Conservation (phyloP, 2,888 invertebrate species). For the Sialis fuliginosa region DNA sequence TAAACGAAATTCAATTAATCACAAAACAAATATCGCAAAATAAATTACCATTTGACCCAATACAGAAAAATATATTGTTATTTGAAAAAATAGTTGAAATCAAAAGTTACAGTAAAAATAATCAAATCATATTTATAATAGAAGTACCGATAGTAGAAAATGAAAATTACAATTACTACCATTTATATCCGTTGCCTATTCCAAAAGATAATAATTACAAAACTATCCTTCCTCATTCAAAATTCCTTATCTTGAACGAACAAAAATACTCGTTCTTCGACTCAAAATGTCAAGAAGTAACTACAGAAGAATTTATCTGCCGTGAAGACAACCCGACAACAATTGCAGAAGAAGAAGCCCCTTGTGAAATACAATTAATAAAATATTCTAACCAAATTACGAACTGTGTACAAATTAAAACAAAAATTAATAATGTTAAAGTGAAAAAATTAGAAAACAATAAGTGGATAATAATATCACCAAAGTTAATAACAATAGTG, state of each 20-base stretch:
- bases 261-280: background rate
- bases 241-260: background rate
- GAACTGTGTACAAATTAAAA: too few species aligned
- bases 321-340: background rate
- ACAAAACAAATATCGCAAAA: too few species aligned
- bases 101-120: background rate
- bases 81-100: background rate
- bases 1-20: too few species aligned
- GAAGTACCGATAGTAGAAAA: background rate
- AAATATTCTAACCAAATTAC: background rate
- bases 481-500: too few species aligned
- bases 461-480: too few species aligned
- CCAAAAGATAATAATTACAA: background rate
- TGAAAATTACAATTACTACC: background rate
- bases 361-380: background rate
- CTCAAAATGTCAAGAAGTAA: background rate
- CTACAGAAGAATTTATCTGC: background rate
- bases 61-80: background rate
- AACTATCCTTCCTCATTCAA: background rate
- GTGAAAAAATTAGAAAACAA: too few species aligned
- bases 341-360: background rate
- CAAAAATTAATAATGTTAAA: too few species aligned
- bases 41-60: too few species aligned
- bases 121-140: background rate
- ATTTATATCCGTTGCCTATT: background rate